Evolutionary conservation across 2,113 vertebrate genomes (phyloP), one percentile per base, ranked within the genome.

Genomic region (Daubentonia madagascariensis): DNA sequence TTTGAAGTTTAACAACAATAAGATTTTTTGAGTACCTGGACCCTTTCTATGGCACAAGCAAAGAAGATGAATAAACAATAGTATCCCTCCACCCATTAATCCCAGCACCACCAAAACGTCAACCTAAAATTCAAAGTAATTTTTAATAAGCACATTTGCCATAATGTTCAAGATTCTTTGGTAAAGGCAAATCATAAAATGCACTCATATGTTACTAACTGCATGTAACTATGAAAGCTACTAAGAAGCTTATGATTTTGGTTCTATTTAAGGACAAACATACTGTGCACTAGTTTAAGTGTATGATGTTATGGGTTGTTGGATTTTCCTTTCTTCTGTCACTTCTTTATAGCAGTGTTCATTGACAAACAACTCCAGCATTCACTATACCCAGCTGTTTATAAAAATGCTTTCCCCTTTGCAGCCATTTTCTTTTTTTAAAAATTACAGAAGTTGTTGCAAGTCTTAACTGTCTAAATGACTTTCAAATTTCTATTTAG

Each of bases 1-100:
- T 79, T 37, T 84, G 23, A 92, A 54, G 20, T 81, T 97, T 89
- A 93, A 93, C 9, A 63, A 11, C 91, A 70, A 75, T 65, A 94
- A 70, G 32, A 1, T 78, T 87, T 54, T 75, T 87, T 68, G n/a
- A 48, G 13, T 6, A 7, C 1, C 5, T 48, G 37, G 7, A 16
- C 37, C 4, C 1, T 9, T 88, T 89, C 6, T 63, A 3, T 14
- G n/a, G 20, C 22, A 43, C 8, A 81, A 85, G 37, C 9, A 43
- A 16, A 43, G 45, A 89, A 72, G 2, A 30, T 67, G 16, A 22
- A 79, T 37, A 57, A 61, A n/a, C 0, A 28, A 76, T 11, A 50
- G 45, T 40, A 88, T 78, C 8, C 61, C 8, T 25, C 25, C 9
- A 54, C 23, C 6, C 13, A 37, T 80, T 90, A 75, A 90, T 68